These are phyloP conservation scores for Toxotes lorentzi DNA, from an alignment of 2,797 vertebrate genomes.

Conservation along the genomic window DNA sequence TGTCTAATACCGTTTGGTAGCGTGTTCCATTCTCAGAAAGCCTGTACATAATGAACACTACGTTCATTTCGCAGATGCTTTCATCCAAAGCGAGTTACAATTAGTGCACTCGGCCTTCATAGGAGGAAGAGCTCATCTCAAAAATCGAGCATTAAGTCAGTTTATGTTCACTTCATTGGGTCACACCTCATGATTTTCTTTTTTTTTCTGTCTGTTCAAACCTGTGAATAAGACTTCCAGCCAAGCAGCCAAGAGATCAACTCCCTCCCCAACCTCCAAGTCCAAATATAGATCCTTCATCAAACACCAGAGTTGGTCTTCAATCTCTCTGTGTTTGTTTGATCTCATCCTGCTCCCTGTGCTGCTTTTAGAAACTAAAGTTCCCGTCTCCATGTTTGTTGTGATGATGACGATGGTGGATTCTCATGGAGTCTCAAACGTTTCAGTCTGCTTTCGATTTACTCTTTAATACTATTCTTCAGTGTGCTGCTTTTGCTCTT, in stretches of 20 bases:
- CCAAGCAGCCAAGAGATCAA: not conserved
- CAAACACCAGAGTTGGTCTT: not conserved
- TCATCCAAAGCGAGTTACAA: too few species aligned
- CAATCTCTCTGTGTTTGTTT: not conserved
- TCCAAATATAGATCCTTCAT: conserved; percentile 37
- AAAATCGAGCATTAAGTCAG: too few species aligned
- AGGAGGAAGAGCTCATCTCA: too few species aligned
- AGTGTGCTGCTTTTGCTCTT: not conserved
- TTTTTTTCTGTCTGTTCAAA: not conserved
- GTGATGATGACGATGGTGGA: not conserved
- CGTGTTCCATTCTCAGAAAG: too few species aligned
- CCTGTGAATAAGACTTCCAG: not conserved
- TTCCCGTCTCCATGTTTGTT: conserved; percentile 1
- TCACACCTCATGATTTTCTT: too few species aligned
- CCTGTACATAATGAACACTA: too few species aligned
- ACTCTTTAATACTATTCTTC: not conserved
- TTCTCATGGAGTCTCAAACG: not conserved
- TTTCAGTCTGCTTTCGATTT: not conserved
- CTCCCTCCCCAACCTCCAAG: not conserved
- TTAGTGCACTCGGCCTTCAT: too few species aligned
- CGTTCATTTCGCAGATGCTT: too few species aligned
- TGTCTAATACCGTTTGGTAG: too few species aligned
- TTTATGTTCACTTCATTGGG: too few species aligned
- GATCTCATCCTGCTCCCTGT: conserved; percentile 5
- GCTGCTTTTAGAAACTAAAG: not conserved